Evolutionary conservation across 1,140 invertebrate species (phyloP), one percentile per base, ranked within the genome.

Genomic region (Calosoma granatense): DNA sequence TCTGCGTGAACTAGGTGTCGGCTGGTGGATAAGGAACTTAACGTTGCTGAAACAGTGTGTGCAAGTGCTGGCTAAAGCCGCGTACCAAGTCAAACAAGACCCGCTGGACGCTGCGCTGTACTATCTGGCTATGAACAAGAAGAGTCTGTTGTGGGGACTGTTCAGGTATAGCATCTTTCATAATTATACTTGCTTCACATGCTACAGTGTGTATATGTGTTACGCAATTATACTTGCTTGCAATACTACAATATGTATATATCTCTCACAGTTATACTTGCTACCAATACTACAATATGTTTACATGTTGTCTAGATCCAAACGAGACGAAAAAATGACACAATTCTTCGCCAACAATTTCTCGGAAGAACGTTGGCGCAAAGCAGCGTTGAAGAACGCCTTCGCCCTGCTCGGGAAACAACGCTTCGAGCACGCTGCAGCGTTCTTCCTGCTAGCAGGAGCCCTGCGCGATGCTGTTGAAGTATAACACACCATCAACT

Each of bases 121-220:
- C 71, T 99, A 99, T 72, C 74, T 99, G 54, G 96, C 97, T 2
- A 95, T 99, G 94, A 96, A 92, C 70, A 99, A 98, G 76, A 97
- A 98, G 67, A 95, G 87, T 66, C 75, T 99, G 3, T 81, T 99
- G 0, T 98, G 94, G 89, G 96, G 94, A 2, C 72, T 99, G 2
- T 99, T 94, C 72, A 75, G 67, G 67, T 67, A 56, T 9, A 12
- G 4, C 12, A 0, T 62, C 53, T 53, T 39, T 55, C n/a, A 54
- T 15, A 4, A 6, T 54, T 12, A 11, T 23, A 41, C n/a, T n/a
- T n/a, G n/a, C n/a, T n/a, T n/a, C n/a, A n/a, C n/a, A n/a, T n/a
- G n/a, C n/a, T n/a, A n/a, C n/a, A n/a, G n/a, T n/a, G n/a, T n/a
- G n/a, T n/a, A n/a, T n/a, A n/a, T n/a, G n/a, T n/a, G n/a, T n/a